Evolutionary conservation across 2,797 vertebrate genomes (phyloP).

Genomic region (Dendrocincla tyrannina): DNA sequence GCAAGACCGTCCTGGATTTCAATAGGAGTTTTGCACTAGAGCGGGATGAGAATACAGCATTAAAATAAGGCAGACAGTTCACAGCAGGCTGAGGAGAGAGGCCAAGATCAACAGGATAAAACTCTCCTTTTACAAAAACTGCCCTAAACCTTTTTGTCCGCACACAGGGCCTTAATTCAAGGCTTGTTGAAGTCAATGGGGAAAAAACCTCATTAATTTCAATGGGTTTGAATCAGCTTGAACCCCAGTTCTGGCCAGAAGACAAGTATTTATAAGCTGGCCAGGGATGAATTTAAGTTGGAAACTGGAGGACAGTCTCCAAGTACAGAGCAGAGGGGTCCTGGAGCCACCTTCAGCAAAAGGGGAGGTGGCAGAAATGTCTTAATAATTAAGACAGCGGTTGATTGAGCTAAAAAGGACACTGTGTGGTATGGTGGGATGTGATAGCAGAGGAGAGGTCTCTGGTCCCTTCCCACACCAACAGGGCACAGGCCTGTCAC

Average conservation of each 20-base stretch:
- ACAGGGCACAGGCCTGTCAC: background rate
- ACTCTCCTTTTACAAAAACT: slow-evolving; percentile 61
- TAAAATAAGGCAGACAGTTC: slow-evolving; percentile 65
- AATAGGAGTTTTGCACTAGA: slow-evolving; percentile 41
- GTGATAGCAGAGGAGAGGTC: background rate
- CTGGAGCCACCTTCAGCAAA: slow-evolving; percentile 26
- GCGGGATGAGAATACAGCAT: slow-evolving; percentile 49
- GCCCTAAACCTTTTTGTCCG: slow-evolving; percentile 54
- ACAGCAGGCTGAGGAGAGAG: slow-evolving; percentile 56
- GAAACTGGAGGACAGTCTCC: background rate
- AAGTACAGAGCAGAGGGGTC: background rate
- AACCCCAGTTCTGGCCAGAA: slow-evolving; percentile 36
- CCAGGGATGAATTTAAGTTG: slow-evolving; percentile 8
- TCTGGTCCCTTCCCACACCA: background rate
- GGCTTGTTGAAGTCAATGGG: slow-evolving; percentile 38
- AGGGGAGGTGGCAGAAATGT: background rate
- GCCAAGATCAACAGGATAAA: slow-evolving; percentile 69
- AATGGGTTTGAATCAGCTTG: slow-evolving; percentile 45
- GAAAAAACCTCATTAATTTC: slow-evolving; percentile 55
- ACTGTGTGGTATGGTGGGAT: background rate
- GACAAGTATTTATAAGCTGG: slow-evolving; percentile 45
- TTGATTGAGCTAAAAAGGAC: background rate
- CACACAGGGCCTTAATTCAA: slow-evolving; percentile 57
- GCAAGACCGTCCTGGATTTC: slow-evolving; percentile 13
- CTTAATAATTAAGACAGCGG: background rate